Evolutionary conservation across 2,888 invertebrate genomes (phyloP).

Genomic region (Reticulitermes lucifugus): DNA sequence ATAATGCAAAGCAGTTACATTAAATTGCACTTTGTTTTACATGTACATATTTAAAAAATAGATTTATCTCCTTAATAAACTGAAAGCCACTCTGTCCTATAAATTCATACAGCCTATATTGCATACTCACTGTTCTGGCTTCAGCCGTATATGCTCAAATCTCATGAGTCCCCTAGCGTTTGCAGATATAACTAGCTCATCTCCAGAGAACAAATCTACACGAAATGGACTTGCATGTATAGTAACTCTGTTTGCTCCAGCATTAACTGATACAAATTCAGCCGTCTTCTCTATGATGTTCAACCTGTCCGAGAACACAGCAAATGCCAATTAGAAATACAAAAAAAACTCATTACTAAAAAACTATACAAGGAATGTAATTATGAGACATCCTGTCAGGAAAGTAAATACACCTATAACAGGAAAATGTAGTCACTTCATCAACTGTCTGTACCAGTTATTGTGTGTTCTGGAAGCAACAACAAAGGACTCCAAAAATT

Average conservation of each 20-base stretch:
- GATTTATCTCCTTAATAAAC: background rate
- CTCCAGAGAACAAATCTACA: slow-evolving; percentile 80
- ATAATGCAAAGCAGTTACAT: no score
- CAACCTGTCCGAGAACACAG: slow-evolving; percentile 62
- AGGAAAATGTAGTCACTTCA: no score
- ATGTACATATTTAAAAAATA: no score
- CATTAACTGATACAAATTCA: slow-evolving; percentile 68
- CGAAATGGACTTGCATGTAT: slow-evolving; percentile 83
- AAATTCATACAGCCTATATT: background rate
- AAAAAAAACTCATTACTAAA: background rate
- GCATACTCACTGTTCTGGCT: slow-evolving; percentile 62
- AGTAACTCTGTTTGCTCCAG: slow-evolving; percentile 72
- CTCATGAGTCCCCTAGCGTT: slow-evolving; percentile 93
- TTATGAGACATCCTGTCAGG: no score
- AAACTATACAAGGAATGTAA: no score
- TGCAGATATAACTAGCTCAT: slow-evolving; percentile 78
- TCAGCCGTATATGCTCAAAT: slow-evolving; percentile 88
- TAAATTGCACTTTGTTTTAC: no score
- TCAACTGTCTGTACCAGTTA: no score
- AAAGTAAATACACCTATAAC: no score
- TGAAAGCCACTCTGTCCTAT: background rate
- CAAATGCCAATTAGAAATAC: slow-evolving; percentile 53
- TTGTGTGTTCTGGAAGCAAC: no score
- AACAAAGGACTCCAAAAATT: no score
- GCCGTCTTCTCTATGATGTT: slow-evolving; percentile 69